A percentile compares a stretch with the other conserved stretches of the same genome.
Evolutionary conservation across 2,888 invertebrate species (phyloP).

Genomic region (Hartigia nigra): DNA sequence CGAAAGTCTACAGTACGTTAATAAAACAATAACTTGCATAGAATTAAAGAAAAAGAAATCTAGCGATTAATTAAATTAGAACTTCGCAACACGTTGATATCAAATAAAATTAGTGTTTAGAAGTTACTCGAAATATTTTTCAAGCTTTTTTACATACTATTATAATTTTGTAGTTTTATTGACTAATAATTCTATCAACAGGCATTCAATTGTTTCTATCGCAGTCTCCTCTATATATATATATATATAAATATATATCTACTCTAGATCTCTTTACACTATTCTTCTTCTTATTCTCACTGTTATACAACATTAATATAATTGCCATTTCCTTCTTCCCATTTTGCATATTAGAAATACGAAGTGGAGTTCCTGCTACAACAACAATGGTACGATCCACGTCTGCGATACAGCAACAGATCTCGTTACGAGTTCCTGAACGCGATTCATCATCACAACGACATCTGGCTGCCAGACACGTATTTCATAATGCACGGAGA

Average conservation of each 20-base stretch:
- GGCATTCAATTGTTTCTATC: neutral
- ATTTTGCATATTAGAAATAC: slow-evolving; percentile 78
- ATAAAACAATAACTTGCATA: neutral
- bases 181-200: neutral
- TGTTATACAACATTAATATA: neutral
- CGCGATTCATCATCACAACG: slow-evolving; percentile 92
- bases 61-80: neutral
- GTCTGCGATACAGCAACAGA: slow-evolving; percentile 88
- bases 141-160: neutral
- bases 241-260: neutral
- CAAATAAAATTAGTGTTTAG: neutral
- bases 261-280: neutral
- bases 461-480: slow-evolving; percentile 94
- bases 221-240: no score
- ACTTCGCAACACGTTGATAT: neutral
- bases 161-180: neutral
- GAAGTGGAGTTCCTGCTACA: slow-evolving; percentile 94
- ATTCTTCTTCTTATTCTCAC: neutral
- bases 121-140: neutral
- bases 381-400: slow-evolving; percentile 93
- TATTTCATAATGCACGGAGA: slow-evolving; percentile 98
- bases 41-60: neutral
- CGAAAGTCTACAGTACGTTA: neutral
- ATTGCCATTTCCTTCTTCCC: neutral
- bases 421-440: slow-evolving; percentile 90